These are phyloP conservation scores for Coreoperca whiteheadi DNA, from an alignment of 2,113 vertebrate genomes.

Conservation along the genomic window DNA sequence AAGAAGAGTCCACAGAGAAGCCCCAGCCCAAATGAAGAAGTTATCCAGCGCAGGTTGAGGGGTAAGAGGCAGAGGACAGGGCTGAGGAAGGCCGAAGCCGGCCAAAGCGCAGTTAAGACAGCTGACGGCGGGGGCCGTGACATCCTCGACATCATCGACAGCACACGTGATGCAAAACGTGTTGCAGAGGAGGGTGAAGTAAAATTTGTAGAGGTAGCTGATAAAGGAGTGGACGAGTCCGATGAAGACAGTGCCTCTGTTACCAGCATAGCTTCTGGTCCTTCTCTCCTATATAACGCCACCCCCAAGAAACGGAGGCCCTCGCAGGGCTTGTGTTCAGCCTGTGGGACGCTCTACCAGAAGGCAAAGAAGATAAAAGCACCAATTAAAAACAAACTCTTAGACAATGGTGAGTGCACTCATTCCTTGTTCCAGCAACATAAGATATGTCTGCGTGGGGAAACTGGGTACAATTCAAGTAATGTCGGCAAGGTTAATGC, in stretches of 20 bases:
- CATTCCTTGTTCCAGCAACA: not conserved
- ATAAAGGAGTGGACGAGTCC: slow-evolving; percentile 16
- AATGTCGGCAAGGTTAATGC: too few species aligned
- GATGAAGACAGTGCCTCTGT: slow-evolving; percentile 29
- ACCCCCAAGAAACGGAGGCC: not conserved
- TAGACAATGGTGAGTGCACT: slow-evolving; percentile 58
- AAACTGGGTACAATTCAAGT: not conserved
- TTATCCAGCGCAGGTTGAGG: not conserved
- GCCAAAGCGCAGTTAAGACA: accelerated
- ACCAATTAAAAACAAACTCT: slow-evolving; percentile 44
- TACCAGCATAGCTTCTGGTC: slow-evolving; percentile 56
- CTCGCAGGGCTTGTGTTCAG: slow-evolving; percentile 41
- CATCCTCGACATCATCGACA: slow-evolving; percentile 46
- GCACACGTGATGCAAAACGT: accelerated
- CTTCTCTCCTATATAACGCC: not conserved
- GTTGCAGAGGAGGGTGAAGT: not conserved
- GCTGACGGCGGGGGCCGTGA: not conserved
- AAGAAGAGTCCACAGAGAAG: slow-evolving; percentile 13
- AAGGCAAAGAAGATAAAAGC: slow-evolving; percentile 57
- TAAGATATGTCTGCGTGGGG: not conserved
- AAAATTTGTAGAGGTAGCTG: not conserved
- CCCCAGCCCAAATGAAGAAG: not conserved
- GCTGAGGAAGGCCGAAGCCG: not conserved
- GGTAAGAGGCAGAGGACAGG: not conserved
- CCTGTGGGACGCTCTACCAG: slow-evolving; percentile 57